Evolutionary conservation across 2,888 invertebrate genomes (phyloP).

Genomic region (Tenthredo distinguenda): DNA sequence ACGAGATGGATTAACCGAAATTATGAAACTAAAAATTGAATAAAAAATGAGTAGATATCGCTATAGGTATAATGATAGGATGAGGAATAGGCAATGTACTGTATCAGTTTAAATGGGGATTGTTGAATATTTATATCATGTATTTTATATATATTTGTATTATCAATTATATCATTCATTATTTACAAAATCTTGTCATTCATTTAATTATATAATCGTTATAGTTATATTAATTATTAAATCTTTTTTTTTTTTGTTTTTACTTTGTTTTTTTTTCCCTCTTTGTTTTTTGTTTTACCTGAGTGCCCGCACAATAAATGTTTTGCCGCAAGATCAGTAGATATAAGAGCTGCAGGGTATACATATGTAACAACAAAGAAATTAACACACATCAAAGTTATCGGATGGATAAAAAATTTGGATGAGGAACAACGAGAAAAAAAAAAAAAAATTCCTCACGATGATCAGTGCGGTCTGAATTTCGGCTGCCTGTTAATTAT

Average conservation of each 20-base stretch:
- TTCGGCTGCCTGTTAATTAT: too few relatives aligned
- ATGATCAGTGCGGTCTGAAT: too few relatives aligned
- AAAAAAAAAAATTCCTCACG: too few relatives aligned
- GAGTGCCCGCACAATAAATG: slow-evolving; percentile 27
- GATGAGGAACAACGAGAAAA: too few relatives aligned
- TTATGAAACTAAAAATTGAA: background rate
- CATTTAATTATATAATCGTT: slow-evolving; percentile 69
- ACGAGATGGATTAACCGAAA: background rate
- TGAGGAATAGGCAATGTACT: background rate
- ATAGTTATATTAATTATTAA: slow-evolving; percentile 59
- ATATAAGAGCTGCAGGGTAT: background rate
- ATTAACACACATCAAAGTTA: too few relatives aligned
- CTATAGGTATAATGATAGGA: background rate
- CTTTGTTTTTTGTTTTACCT: slow-evolving; percentile 41
- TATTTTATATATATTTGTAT: slow-evolving; percentile 63
- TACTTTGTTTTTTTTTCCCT: slow-evolving; percentile 58
- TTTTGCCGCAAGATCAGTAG: background rate
- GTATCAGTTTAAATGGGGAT: background rate
- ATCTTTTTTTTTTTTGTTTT: slow-evolving; percentile 59
- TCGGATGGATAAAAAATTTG: too few relatives aligned
- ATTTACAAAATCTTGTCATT: slow-evolving; percentile 73
- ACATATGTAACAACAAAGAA: background rate
- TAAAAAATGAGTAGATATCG: background rate
- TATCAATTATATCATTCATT: slow-evolving; percentile 63
- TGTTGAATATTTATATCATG: slow-evolving; percentile 40